phyloP scores from a whole-genome alignment of 2,113 vertebrate species.

The Micronycteris hirsuta region DNA sequence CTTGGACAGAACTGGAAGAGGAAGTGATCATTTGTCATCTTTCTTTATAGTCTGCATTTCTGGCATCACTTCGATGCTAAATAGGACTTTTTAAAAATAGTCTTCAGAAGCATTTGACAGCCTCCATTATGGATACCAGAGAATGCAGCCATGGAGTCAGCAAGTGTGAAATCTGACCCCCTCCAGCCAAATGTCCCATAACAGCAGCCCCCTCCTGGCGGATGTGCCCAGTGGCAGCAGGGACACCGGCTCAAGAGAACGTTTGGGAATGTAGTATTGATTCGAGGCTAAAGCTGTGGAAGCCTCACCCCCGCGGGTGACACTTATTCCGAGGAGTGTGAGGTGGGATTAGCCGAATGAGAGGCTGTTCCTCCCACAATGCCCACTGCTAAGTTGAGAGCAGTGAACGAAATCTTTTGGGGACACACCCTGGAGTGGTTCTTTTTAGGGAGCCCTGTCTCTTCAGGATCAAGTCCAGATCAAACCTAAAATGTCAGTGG shows the following conservation, averaged over 20 bases:
- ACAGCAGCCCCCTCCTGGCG: background rate
- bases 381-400: background rate
- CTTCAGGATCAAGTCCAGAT: background rate
- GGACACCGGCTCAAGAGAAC: background rate
- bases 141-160: background rate
- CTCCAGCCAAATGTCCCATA: background rate
- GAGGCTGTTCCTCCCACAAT: background rate
- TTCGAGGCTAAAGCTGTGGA: background rate
- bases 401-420: background rate
- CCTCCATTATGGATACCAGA: conserved; percentile 36
- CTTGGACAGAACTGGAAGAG: conserved; percentile 47
- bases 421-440: background rate
- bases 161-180: background rate
- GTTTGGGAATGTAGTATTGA: background rate
- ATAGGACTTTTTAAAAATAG: conserved; percentile 66
- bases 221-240: background rate
- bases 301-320: background rate
- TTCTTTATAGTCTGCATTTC: conserved; percentile 25
- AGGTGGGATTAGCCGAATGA: background rate
- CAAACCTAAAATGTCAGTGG: background rate
- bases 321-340: background rate
- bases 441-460: background rate
- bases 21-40: conserved; percentile 60
- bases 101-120: conserved; percentile 49
- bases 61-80: conserved; percentile 57